A percentile compares a stretch with the other conserved stretches of the same genome.
These are phyloP conservation scores for Camponotus pennsylvanicus DNA, from an alignment of 1,140 invertebrate species.

Conservation along the genomic window DNA sequence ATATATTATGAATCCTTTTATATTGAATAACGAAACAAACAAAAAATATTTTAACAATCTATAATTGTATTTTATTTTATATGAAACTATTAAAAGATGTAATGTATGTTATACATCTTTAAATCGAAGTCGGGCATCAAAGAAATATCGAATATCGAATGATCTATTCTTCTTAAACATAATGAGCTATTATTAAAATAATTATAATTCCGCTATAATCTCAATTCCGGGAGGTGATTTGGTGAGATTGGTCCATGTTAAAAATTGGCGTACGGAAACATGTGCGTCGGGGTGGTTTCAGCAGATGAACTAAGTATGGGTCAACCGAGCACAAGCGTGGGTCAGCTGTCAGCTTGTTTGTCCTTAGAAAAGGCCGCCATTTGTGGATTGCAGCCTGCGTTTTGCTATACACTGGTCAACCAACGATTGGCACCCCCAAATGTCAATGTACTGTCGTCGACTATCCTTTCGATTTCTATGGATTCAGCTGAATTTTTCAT, in stretches of 20 bases:
- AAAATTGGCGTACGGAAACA: slow-evolving; percentile 58
- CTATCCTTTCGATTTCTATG: slow-evolving; percentile 31
- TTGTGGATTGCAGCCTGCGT: slow-evolving; percentile 70
- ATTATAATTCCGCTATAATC: background rate
- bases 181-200: background rate
- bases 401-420: slow-evolving; percentile 42
- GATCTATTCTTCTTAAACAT: background rate
- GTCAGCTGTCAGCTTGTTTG: slow-evolving; percentile 86
- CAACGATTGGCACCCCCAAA: slow-evolving; percentile 3
- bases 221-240: background rate
- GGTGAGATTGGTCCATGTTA: background rate
- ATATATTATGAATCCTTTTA: too few species aligned
- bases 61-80: too few species aligned
- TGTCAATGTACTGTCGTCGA: background rate
- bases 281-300: slow-evolving; percentile 76
- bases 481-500: background rate
- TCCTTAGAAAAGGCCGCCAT: slow-evolving; percentile 76
- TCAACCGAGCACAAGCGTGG: slow-evolving; percentile 83
- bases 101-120: background rate
- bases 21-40: too few species aligned
- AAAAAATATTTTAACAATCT: too few species aligned
- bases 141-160: background rate
- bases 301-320: slow-evolving; percentile 85
- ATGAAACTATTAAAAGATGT: background rate
- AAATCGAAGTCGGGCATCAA: background rate